Evolutionary conservation across 2,888 invertebrate genomes (phyloP).

Genomic region (Tetanocera ferruginea): DNA sequence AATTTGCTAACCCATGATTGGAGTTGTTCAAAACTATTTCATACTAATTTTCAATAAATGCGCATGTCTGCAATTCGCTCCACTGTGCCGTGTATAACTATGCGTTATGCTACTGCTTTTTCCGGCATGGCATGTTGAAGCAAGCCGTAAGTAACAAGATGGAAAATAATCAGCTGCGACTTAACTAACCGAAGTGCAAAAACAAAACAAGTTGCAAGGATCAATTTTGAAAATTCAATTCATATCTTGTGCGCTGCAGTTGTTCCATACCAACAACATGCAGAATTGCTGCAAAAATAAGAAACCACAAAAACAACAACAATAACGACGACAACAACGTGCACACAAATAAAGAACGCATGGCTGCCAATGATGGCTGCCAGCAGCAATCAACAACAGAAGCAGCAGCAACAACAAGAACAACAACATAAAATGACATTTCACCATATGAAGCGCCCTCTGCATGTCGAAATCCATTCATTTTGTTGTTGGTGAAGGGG

Average conservation of each 20-base stretch:
- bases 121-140: neutral
- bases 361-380: slow-evolving; percentile 39
- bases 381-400: slow-evolving; percentile 5
- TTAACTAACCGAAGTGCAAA: neutral
- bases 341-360: slow-evolving; percentile 7
- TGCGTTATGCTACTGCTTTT: neutral
- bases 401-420: slow-evolving; percentile 13
- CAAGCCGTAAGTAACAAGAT: neutral
- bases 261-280: neutral
- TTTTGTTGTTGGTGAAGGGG: neutral
- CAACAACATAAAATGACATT: neutral
- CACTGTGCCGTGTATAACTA: slow-evolving; percentile 1
- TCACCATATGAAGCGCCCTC: slow-evolving; percentile 2
- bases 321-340: neutral
- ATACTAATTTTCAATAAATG: neutral
- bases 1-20: too few relatives aligned
- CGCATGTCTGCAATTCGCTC: slow-evolving; percentile 17
- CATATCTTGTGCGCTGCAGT: slow-evolving; percentile 11
- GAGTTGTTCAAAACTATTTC: too few relatives aligned
- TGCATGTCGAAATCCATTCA: neutral
- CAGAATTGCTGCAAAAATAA: slow-evolving; percentile 16
- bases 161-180: slow-evolving; percentile 16
- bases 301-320: neutral
- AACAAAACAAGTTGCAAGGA: neutral
- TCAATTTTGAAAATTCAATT: slow-evolving; percentile 26